Evolutionary conservation across 2,797 vertebrate species (phyloP).

Genomic region (Cryptoblepharus egeriae): DNA sequence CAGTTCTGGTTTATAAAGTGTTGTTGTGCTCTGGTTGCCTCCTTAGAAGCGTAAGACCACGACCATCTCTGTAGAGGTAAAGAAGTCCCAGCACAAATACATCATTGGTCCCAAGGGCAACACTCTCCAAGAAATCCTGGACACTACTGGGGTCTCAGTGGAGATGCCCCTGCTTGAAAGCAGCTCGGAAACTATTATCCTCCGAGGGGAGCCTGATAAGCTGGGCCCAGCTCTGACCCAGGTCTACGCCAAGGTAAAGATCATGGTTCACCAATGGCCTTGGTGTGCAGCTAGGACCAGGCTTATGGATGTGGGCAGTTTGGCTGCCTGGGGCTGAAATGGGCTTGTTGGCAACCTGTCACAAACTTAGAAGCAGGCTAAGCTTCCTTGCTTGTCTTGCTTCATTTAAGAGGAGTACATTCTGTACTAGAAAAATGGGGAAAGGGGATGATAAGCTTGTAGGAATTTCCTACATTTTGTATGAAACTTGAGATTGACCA

Average conservation of each 20-base stretch:
- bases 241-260: conserved; percentile 81
- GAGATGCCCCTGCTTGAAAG: conserved; percentile 83
- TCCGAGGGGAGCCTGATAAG: conserved; percentile 81
- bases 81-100: conserved; percentile 86
- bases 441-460: too few species aligned
- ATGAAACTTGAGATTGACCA: too few species aligned
- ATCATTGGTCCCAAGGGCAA: conserved; percentile 82
- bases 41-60: conserved; percentile 84
- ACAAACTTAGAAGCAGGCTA: neutral
- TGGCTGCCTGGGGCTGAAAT: too few species aligned
- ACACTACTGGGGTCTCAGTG: conserved; percentile 81
- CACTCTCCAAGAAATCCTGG: conserved; percentile 85
- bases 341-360: too few species aligned
- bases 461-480: too few species aligned
- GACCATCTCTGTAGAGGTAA: conserved; percentile 84
- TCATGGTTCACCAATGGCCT: neutral
- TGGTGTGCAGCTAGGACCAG: neutral
- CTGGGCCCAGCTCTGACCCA: conserved; percentile 81
- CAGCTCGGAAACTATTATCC: conserved; percentile 83
- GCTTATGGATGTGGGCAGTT: neutral
- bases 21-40: neutral
- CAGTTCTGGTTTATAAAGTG: neutral
- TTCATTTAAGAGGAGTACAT: too few species aligned
- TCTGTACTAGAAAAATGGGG: too few species aligned
- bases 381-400: too few species aligned